These are phyloP conservation scores for Ephestia elutella DNA, from an alignment of 1,140 invertebrate genomes.

Conservation along the genomic window DNA sequence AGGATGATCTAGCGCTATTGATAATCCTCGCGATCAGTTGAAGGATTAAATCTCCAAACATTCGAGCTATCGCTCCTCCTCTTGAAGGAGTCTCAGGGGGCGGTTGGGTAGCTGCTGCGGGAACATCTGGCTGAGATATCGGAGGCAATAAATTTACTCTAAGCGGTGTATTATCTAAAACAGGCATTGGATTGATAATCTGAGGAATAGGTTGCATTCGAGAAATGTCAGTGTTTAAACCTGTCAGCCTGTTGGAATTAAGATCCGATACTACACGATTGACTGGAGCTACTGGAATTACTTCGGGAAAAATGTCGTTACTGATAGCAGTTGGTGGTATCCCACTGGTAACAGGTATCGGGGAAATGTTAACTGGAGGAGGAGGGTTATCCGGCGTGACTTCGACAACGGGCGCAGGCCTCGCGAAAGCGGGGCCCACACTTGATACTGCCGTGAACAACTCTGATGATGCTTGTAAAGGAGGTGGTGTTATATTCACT, in stretches of 20 bases:
- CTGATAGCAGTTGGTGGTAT: slow-evolving; percentile 1
- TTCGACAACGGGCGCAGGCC: slow-evolving; percentile 1
- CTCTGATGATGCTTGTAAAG: neutral
- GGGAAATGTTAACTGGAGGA: neutral
- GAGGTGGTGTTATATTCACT: slow-evolving; percentile 1
- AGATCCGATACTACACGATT: neutral
- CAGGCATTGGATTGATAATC: neutral
- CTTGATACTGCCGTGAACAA: neutral
- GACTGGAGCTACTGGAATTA: neutral
- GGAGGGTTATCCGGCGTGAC: slow-evolving; percentile 11
- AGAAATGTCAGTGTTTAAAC: neutral
- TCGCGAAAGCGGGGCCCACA: neutral
- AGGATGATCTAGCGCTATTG: slow-evolving; percentile 19
- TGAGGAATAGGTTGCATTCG: neutral
- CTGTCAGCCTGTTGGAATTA: neutral
- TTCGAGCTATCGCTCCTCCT: slow-evolving; percentile 17
- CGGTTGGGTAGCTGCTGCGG: slow-evolving; percentile 6
- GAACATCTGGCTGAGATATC: neutral
- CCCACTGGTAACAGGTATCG: neutral
- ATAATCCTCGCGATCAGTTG: slow-evolving; percentile 25
- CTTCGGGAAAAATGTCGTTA: neutral
- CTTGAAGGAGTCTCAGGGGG: slow-evolving; percentile 6
- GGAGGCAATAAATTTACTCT: slow-evolving; percentile 9
- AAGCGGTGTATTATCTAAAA: neutral
- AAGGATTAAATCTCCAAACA: slow-evolving; percentile 27